Evolutionary conservation across 2,797 vertebrate species (phyloP), one percentile per base, ranked within the genome.

Genomic region (Corythornis leucogaster): DNA sequence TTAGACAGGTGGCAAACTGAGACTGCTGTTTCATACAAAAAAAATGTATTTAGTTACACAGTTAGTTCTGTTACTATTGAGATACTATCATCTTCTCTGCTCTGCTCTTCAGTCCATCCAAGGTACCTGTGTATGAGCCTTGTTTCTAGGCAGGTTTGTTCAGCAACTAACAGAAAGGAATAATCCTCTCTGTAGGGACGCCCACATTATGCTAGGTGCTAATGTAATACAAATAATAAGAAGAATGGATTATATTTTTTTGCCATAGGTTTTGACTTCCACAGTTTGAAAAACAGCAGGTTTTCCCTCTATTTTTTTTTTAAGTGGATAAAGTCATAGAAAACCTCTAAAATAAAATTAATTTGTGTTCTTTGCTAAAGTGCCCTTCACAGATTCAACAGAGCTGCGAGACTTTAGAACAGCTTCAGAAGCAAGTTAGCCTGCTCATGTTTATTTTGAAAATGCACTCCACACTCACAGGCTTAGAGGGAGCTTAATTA

Each of bases 1-100:
- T 86, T 93, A 96, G 92, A 86, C 96, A 96, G 94, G 85, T 96
- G 95, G 95, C 96, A 96, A 96, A 96, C 92, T 95, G 87, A 96
- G 91, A 96, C 92, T 96, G 76, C 80, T 51, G 13, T 90, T 96
- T 82, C 86, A 80, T 91, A 51, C 40, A 73, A 93, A 93, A 40
- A 40, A 95, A 85, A 35, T 81, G 31, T 4, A 71, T 80, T 70
- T 87, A 80, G 70, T 94, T 94, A 74, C 61, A 76, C 25, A 38
- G 67, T 51, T 93, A 82, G 35, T 91, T 93, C 54, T 82, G 46
- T 85, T 75, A 61, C 64, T 85, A 42, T 31, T 50, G 89, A 31
- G 84, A 79, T 77, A 50, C 53, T 55, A 6, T 45, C 50, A 26
- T 15, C 30, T 35, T 64, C 77, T 80, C 61, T 85, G n/a, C 30